These are phyloP conservation scores for Holacanthus passer DNA, from an alignment of 2,113 vertebrate genomes.

Conservation along the genomic window DNA sequence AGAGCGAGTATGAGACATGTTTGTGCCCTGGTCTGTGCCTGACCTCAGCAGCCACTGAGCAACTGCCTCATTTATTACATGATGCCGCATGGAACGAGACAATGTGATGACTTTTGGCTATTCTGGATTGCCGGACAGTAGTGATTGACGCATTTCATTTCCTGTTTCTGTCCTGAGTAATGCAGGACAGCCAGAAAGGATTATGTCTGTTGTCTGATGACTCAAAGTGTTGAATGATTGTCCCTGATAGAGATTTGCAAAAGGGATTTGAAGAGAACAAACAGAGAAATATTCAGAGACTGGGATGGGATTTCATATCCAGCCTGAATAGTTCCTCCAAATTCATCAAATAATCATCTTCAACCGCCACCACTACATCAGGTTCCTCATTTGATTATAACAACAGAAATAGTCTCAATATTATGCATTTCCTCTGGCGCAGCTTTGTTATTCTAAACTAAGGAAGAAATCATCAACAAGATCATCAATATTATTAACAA, in stretches of 20 bases:
- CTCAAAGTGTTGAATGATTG: constrained; percentile 37
- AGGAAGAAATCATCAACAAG: neutral
- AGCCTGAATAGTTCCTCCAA: neutral
- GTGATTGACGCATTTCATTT: constrained; percentile 58
- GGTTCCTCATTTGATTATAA: neutral
- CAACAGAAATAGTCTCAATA: neutral
- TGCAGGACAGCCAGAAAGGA: constrained; percentile 46
- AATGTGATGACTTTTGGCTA: constrained; percentile 21
- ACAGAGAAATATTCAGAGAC: neutral
- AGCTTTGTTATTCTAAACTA: neutral
- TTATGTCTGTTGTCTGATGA: constrained; percentile 46
- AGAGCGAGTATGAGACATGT: neutral
- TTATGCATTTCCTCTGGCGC: neutral
- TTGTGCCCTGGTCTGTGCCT: constrained; percentile 6
- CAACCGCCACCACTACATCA: neutral
- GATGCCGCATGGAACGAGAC: constrained; percentile 19
- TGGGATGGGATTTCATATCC: constrained; percentile 2
- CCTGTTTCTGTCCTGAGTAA: constrained; percentile 38
- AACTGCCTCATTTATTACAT: constrained; percentile 12
- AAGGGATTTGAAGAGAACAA: constrained; percentile 45
- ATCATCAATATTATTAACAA: neutral
- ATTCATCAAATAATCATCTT: constrained; percentile 5
- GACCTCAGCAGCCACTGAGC: neutral
- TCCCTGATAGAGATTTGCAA: constrained; percentile 16
- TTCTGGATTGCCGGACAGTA: neutral